phyloP scores from a whole-genome alignment of 2,113 vertebrate species.

The Aplodontia rufa region DNA sequence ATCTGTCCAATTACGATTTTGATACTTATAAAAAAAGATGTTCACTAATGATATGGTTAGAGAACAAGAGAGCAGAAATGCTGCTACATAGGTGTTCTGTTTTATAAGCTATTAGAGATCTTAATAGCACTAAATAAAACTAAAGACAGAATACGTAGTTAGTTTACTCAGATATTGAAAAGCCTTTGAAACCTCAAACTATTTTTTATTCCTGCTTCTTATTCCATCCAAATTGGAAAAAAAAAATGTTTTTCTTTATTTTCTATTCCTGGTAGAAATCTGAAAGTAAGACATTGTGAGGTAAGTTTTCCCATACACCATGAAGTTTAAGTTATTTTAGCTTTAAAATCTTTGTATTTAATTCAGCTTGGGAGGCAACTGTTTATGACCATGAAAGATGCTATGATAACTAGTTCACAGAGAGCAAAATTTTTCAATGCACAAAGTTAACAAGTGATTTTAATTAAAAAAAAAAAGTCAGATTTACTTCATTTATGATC shows the following conservation, averaged over 20 bases:
- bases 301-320: background rate
- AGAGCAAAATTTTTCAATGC: background rate
- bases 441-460: background rate
- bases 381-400: background rate
- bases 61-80: background rate
- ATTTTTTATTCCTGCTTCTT: conserved; percentile 37
- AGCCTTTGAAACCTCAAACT: background rate
- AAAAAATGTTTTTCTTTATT: background rate
- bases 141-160: conserved; percentile 7
- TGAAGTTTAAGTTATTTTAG: background rate
- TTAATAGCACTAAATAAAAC: conserved; percentile 29
- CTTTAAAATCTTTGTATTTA: background rate
- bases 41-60: conserved; percentile 13
- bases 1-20: background rate
- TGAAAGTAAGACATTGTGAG: conserved; percentile 24
- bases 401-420: background rate
- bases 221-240: conserved; percentile 6
- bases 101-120: background rate
- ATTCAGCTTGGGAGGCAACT: background rate
- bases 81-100: background rate
- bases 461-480: background rate
- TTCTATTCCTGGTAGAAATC: conserved; percentile 13
- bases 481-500: background rate
- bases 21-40: background rate
- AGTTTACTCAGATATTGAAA: conserved; percentile 45